These are phyloP conservation scores for Cyphomyrus plagiostoma DNA, from an alignment of 2,113 vertebrate genomes.

Conservation along the genomic window DNA sequence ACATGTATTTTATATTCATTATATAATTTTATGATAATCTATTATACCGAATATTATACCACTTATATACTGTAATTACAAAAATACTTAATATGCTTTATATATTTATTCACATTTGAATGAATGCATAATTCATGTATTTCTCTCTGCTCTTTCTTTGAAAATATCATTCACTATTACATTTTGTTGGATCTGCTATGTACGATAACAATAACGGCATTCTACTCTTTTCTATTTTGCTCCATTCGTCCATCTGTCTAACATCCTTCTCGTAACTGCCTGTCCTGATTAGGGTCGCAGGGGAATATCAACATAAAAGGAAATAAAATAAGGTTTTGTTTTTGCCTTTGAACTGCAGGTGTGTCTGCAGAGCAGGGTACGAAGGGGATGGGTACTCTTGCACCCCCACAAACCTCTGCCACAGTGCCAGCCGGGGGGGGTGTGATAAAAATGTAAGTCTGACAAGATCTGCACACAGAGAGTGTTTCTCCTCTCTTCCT, in stretches of 20 bases:
- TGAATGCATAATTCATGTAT: background rate
- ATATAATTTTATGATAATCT: background rate
- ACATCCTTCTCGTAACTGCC: background rate
- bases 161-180: background rate
- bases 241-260: background rate
- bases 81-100: background rate
- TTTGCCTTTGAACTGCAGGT: conserved; percentile 41
- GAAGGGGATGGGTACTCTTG: conserved; percentile 87
- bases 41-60: background rate
- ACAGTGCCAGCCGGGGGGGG: conserved; percentile 61
- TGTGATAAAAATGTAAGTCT: conserved; percentile 79
- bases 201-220: background rate
- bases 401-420: conserved; percentile 68
- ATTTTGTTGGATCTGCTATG: background rate
- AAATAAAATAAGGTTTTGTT: background rate
- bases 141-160: background rate
- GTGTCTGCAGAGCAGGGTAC: conserved; percentile 56
- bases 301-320: background rate
- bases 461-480: too few relatives aligned
- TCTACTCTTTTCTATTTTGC: background rate
- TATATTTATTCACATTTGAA: background rate
- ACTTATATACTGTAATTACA: background rate
- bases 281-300: background rate
- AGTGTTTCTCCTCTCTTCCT: background rate
- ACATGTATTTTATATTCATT: background rate